Evolutionary conservation across 2,888 invertebrate genomes (phyloP).

Genomic region (Epinotia bilunana): DNA sequence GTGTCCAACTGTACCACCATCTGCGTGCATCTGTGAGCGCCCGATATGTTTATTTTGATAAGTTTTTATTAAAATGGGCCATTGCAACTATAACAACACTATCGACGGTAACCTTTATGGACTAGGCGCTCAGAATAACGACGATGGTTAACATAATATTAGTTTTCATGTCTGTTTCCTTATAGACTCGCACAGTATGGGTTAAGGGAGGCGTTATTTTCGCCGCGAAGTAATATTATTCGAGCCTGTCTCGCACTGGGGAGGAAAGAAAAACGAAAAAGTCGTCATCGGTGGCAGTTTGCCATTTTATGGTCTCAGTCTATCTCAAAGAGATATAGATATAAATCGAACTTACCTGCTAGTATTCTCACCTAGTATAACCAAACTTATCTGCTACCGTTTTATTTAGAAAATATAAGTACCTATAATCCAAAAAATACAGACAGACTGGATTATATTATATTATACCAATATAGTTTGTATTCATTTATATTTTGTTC

Average conservation of each 20-base stretch:
- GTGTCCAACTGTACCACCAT: constrained; percentile 52
- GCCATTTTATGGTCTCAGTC: too few relatives aligned
- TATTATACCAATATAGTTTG: background rate
- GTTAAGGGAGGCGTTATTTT: background rate
- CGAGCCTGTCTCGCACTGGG: too few relatives aligned
- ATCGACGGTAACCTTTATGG: constrained; percentile 48
- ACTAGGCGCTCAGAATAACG: constrained; percentile 50
- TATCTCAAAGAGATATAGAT: too few relatives aligned
- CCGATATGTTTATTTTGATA: constrained; percentile 62
- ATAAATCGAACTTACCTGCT: too few relatives aligned
- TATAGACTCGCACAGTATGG: constrained; percentile 17
- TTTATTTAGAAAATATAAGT: too few relatives aligned
- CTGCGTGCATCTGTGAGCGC: constrained; percentile 64
- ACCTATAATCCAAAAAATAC: too few relatives aligned
- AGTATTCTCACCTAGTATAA: too few relatives aligned
- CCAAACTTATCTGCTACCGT: too few relatives aligned
- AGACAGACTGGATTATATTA: too few relatives aligned
- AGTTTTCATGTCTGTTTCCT: constrained; percentile 34
- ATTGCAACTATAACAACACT: constrained; percentile 49
- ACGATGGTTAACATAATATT: constrained; percentile 33
- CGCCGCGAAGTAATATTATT: too few relatives aligned
- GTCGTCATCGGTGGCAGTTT: too few relatives aligned
- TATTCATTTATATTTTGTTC: background rate
- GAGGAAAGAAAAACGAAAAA: too few relatives aligned
- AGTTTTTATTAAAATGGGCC: constrained; percentile 49